Evolutionary conservation across 2,888 invertebrate species (phyloP).

Genomic region (Sipha maydis): DNA sequence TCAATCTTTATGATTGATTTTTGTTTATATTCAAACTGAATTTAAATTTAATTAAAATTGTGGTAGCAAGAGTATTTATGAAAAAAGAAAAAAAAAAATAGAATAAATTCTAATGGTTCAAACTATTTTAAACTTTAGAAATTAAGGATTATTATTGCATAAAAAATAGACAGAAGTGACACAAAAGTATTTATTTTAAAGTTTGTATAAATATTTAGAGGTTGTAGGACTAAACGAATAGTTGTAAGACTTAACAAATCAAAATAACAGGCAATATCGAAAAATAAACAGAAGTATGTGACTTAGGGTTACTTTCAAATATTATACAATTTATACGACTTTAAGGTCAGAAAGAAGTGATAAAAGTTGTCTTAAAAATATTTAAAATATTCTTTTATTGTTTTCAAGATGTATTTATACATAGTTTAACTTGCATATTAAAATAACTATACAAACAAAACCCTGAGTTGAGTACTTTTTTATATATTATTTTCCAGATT

Average conservation of each 20-base stretch:
- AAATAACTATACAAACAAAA: conserved; percentile 36
- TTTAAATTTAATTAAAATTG: no score
- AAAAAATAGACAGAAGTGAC: no score
- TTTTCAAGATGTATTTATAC: conserved; percentile 24
- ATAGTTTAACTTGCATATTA: conserved; percentile 21
- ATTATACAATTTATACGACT: conserved; percentile 38
- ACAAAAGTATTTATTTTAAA: no score
- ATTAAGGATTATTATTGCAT: no score
- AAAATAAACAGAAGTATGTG: background rate
- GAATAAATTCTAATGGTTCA: no score
- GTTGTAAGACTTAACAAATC: background rate
- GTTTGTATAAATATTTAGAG: no score
- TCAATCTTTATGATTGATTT: no score
- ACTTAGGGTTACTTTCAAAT: conserved; percentile 31
- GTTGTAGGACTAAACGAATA: background rate
- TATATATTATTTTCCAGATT: conserved; percentile 34
- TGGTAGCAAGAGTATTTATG: no score
- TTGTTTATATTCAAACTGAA: no score
- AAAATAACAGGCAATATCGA: background rate
- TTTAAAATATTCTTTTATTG: conserved; percentile 54
- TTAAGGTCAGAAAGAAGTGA: conserved; percentile 50
- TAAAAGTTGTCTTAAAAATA: conserved; percentile 48
- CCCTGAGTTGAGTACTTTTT: conserved; percentile 20
- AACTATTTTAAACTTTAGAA: no score
- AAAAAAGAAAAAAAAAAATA: no score